Evolutionary conservation across 2,888 invertebrate genomes (phyloP).

Genomic region (Amorpha juglandis): DNA sequence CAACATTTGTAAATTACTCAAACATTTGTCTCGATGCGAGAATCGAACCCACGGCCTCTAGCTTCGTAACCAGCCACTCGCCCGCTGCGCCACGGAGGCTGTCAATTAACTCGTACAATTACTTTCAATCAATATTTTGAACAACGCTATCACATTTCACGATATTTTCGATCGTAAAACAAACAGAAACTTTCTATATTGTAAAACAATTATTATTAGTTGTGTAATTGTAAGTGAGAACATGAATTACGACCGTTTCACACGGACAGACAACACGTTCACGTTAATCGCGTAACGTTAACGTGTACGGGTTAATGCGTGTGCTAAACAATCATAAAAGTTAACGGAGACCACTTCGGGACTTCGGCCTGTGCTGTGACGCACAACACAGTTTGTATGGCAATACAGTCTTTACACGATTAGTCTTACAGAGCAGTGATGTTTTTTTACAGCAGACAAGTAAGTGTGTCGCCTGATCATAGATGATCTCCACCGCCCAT

Average conservation of each 20-base stretch:
- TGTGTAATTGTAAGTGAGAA: background rate
- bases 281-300: background rate
- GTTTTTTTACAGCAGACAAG: no score
- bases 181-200: background rate
- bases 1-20: no score
- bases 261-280: constrained; percentile 6
- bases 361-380: background rate
- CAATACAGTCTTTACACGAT: background rate
- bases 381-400: background rate
- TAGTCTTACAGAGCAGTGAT: no score
- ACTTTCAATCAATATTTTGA: no score
- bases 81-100: no score
- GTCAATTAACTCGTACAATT: no score
- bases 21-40: no score
- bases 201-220: background rate
- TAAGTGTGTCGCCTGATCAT: no score
- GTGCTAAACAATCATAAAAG: background rate
- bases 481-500: no score
- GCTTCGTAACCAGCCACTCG: no score
- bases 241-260: background rate
- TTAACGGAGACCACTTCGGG: background rate
- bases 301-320: background rate
- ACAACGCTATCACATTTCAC: no score
- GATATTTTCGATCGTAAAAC: background rate
- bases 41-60: no score